phyloP scores from a whole-genome alignment of 2,888 invertebrate genomes.

The Mesoligia furuncula region DNA sequence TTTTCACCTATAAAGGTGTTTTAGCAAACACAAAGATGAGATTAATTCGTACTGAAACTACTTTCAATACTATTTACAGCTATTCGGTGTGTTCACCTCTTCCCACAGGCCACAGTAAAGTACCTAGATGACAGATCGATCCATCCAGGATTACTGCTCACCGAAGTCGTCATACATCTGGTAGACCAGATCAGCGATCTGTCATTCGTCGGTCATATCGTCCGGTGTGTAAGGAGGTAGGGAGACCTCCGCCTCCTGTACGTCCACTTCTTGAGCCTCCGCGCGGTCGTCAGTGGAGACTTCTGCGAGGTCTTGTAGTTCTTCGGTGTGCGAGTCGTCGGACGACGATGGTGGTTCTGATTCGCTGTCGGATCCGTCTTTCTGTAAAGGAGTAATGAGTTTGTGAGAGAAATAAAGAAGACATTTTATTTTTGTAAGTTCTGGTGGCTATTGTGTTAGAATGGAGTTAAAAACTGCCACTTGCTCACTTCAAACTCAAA shows the following conservation, averaged over 20 bases:
- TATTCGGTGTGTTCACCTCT: neutral
- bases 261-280: conserved; percentile 13
- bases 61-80: neutral
- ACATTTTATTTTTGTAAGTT: neutral
- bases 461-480: too few species aligned
- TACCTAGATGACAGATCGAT: neutral
- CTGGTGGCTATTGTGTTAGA: neutral
- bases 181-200: conserved; percentile 53
- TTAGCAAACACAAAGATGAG: neutral
- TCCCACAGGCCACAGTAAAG: neutral
- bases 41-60: neutral
- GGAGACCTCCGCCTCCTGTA: conserved; percentile 31
- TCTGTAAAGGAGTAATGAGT: conserved; percentile 59
- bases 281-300: conserved; percentile 22
- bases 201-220: conserved; percentile 48
- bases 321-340: conserved; percentile 60
- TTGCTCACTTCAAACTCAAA: neutral
- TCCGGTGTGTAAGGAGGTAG: conserved; percentile 19
- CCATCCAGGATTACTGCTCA: neutral
- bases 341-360: conserved; percentile 65
- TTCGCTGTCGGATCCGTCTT: conserved; percentile 70
- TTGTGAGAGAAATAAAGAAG: neutral
- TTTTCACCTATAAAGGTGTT: neutral
- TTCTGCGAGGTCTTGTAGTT: conserved; percentile 26
- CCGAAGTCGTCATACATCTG: conserved; percentile 38